Evolutionary conservation across 2,888 invertebrate species (phyloP), one percentile per base, ranked within the genome.

Genomic region (Heteromurus nitidus): DNA sequence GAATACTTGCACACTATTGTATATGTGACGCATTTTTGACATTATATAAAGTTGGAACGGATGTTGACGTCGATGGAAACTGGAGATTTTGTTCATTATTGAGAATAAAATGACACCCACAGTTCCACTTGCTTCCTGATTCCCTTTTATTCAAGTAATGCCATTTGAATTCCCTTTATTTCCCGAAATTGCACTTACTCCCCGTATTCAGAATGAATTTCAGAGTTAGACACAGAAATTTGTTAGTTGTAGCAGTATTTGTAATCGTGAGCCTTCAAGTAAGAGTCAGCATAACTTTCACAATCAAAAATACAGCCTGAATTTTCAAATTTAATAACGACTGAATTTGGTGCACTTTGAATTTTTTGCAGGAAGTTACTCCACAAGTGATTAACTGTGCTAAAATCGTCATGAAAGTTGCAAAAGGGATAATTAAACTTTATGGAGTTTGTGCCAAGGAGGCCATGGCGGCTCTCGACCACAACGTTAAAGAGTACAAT

Each of bases 381-480:
- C 24, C 77, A 11, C 77, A 77, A 69, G 47, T 77, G 13, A 50
- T 77, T 47, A 69, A 77, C 30, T 77, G 77, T 50, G 53, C 77
- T 53, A 24, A 53, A 3, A 22, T 80, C 9, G 50, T 80, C 18
- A 65, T 82, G 80, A 72, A 58, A 67, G 47, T 80, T 2, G 80
- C 75, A 1, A 80, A 82, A 42, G 70, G 75, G 28, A 58, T 75
- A 9, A 11, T 82, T 3, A 82, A 55, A 44, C 13, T 65, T 3
- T 74, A 80, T 53, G 26, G 65, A 2, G 1, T 16, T 13, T 82
- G 82, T 36, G 74, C 82, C 3, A 82, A 80, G 44, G 80, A 82
- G 3, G 22, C 74, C 13, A 1, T 76, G 60, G 16, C 9, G 11
- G 26, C 28, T 18, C 22, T 77, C 11, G 36, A 69, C 2, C n/a